A percentile compares a stretch with the other conserved stretches of the same genome.
Conservation (phyloP, 2,797 vertebrate species). For the Dallia pectoralis region DNA sequence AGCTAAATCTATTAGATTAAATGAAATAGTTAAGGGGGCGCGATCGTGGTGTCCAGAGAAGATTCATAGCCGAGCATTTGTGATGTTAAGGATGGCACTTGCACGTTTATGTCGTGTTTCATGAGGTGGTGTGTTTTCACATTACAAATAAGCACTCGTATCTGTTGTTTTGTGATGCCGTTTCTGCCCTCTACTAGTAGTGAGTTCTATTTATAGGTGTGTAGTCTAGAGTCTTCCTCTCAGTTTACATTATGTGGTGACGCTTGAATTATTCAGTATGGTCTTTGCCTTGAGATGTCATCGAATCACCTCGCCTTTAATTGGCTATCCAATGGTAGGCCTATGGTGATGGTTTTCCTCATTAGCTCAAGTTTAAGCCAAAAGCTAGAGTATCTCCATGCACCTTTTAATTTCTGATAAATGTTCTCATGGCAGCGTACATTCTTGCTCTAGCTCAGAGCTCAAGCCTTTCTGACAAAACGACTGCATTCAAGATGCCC, state of each 20-base stretch:
- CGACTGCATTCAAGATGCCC: slow-evolving; percentile 36
- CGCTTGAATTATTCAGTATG: slow-evolving; percentile 12
- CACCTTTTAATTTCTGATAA: background rate
- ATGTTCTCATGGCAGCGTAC: slow-evolving; percentile 14
- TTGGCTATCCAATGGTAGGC: background rate
- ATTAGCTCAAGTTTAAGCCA: background rate
- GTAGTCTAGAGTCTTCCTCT: background rate
- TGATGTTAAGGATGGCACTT: too few species aligned
- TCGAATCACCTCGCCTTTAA: background rate
- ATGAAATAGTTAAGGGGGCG: too few species aligned
- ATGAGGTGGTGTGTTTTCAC: too few species aligned
- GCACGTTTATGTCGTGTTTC: too few species aligned
- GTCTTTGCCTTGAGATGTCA: slow-evolving; percentile 27
- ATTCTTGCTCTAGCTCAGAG: slow-evolving; percentile 27
- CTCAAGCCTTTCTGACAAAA: slow-evolving; percentile 12
- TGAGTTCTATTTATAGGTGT: background rate
- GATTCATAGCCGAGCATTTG: too few species aligned
- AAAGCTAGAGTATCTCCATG: background rate
- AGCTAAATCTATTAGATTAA: too few species aligned
- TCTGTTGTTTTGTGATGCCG: background rate
- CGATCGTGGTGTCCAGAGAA: too few species aligned
- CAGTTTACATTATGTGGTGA: slow-evolving; percentile 15
- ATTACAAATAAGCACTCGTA: too few species aligned
- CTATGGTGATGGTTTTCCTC: background rate
- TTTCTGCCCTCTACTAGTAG: background rate